Conservation (phyloP, 2,113 vertebrate species). For the Bubo blakistoni region DNA sequence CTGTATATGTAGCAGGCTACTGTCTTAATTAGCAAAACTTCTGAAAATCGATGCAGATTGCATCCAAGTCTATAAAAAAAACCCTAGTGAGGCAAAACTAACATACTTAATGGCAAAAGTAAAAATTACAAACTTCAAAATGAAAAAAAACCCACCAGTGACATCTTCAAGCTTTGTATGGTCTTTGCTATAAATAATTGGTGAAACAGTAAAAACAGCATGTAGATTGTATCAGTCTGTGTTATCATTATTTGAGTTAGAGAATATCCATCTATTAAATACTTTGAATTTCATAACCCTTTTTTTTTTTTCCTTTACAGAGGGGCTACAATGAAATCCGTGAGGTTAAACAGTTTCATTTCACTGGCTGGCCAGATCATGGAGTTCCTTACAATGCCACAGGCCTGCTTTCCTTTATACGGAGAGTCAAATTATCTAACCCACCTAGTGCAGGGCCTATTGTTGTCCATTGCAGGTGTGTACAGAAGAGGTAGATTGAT, state of each 20-base stretch:
- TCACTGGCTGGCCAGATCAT: conserved; percentile 98
- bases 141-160: not conserved
- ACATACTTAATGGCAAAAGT: not conserved
- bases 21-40: not conserved
- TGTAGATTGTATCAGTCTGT: not conserved
- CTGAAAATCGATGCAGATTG: not conserved
- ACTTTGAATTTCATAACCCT: not conserved
- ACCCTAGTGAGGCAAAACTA: not conserved
- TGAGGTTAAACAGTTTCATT: conserved; percentile 98
- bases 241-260: not conserved
- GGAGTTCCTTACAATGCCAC: conserved; percentile 98
- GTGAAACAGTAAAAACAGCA: not conserved
- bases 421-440: conserved; percentile 95
- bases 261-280: not conserved
- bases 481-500: not conserved
- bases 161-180: not conserved
- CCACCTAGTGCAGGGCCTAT: conserved; percentile 96
- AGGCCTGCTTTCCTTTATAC: conserved; percentile 94
- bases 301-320: conserved; percentile 64
- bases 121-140: not conserved
- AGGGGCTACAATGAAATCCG: conserved; percentile 95
- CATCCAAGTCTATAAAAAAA: not conserved
- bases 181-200: not conserved
- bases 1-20: not conserved
- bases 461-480: conserved; percentile 97